Base-by-base conservation (phyloP, 2,797 vertebrate species). In the Rhodeus uyekii region DNA sequence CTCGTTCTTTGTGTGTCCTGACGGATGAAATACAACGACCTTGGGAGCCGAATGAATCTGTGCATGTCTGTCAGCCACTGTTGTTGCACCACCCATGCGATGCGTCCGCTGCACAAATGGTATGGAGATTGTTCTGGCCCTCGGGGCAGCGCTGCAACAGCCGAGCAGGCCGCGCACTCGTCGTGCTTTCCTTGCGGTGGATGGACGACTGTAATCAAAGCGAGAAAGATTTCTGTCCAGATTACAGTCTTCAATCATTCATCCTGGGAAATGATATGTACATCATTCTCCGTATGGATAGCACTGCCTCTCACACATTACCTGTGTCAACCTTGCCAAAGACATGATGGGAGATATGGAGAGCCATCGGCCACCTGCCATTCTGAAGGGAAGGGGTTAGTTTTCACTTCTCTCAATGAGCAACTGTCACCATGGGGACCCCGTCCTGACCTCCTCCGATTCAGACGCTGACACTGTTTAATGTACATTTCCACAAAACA, bases 231-330 rank as follows among this genome's bases (percentile, higher is more conserved):
- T 94, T 92, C 92, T 92, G 90, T 85, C 91, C 94, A 94, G 93
- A 95, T 94, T 95, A 92, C 94, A 95, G 95, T 95, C 93, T 96
- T 96, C 94, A 95, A 94, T 96, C 95, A 95, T 93, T 93, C 94
- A 93, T 90, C 85, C 89, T 91, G 91, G 94, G 93, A 95, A 94
- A 95, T 95, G 93, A 95, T 95, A 96, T 95, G 95, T 95, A 95
- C 93, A 95, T 95, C 93, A 94, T 93, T 92, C 93, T 93, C 82
- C 14, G 72, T 83, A 82, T 48, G 71, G 78, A 83, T 22, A 50
- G 80, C 16, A 63, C 71, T 48, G 86, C 73, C 81, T 48, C 80
- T 58, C 88, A 92, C 91, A 92, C 93, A 94, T 95, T 95, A 95
- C 94, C 92, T 94, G 92, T 92, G 93, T 95, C 94, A 95, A 90